phyloP scores from a whole-genome alignment of 2,797 vertebrate genomes.

The Melanotaenia pygmaea region DNA sequence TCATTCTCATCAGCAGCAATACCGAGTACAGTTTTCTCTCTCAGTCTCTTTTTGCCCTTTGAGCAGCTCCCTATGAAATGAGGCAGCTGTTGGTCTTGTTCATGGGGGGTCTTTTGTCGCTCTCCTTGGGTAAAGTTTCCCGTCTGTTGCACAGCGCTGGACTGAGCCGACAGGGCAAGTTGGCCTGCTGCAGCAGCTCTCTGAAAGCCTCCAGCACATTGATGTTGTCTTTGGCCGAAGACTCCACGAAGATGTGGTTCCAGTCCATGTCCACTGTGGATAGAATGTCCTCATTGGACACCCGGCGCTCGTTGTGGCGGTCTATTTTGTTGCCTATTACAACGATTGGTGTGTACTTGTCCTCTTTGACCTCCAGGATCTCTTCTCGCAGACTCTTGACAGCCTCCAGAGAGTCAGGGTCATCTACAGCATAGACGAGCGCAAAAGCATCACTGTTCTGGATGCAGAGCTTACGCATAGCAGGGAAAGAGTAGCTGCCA shows the following conservation, averaged over 20 bases:
- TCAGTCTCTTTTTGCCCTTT: not conserved
- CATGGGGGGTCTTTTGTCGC: slow-evolving; percentile 86
- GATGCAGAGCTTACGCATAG: slow-evolving; percentile 93
- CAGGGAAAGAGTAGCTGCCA: slow-evolving; percentile 93
- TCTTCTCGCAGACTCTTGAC: slow-evolving; percentile 90
- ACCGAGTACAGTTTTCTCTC: slow-evolving; percentile 11
- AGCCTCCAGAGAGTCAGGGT: slow-evolving; percentile 88
- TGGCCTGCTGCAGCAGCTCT: slow-evolving; percentile 89
- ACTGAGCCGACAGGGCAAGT: slow-evolving; percentile 88
- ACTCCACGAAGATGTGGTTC: slow-evolving; percentile 90
- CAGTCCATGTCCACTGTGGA: slow-evolving; percentile 91
- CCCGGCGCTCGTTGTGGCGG: slow-evolving; percentile 74
- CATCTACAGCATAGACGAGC: slow-evolving; percentile 89
- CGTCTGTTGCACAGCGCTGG: slow-evolving; percentile 87
- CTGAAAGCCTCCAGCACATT: slow-evolving; percentile 91
- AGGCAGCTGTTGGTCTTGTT: slow-evolving; percentile 94
- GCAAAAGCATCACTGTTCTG: slow-evolving; percentile 91
- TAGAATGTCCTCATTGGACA: slow-evolving; percentile 83
- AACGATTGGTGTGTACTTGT: slow-evolving; percentile 89
- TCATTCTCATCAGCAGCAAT: not conserved
- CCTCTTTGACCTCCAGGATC: slow-evolving; percentile 92
- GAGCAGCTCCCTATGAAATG: not conserved
- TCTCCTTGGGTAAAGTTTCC: slow-evolving; percentile 89
- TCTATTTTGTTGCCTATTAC: slow-evolving; percentile 93
- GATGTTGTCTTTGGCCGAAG: slow-evolving; percentile 90